These are phyloP conservation scores for Drosophila quasianomalipes DNA, from an alignment of 2,888 invertebrate species.

Conservation along the genomic window DNA sequence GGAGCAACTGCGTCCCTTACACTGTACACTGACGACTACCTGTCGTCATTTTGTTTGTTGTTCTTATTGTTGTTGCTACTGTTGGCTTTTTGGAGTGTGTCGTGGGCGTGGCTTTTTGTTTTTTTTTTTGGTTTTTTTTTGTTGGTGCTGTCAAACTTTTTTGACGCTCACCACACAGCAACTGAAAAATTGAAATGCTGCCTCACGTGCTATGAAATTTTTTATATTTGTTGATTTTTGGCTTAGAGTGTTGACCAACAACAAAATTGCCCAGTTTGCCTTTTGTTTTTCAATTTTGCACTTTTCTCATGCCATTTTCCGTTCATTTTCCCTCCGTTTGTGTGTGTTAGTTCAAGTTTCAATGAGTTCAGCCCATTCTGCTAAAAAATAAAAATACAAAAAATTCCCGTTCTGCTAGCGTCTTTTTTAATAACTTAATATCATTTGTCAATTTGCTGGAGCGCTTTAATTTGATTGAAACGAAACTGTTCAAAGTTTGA, in stretches of 20 bases:
- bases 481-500: conserved; percentile 58
- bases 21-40: conserved; percentile 62
- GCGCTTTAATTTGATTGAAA: conserved; percentile 74
- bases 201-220: conserved; percentile 75
- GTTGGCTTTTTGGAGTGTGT: conserved; percentile 26
- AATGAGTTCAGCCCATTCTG: conserved; percentile 42
- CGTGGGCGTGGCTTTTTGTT: conserved; percentile 22
- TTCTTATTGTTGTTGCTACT: conserved; percentile 34
- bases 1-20: conserved; percentile 33
- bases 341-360: conserved; percentile 52
- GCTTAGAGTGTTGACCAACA: conserved; percentile 81
- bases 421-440: conserved; percentile 76
- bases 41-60: conserved; percentile 65
- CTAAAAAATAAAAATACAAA: not conserved
- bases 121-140: not conserved
- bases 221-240: conserved; percentile 80
- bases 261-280: conserved; percentile 69
- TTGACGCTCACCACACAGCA: conserved; percentile 42
- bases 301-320: conserved; percentile 37
- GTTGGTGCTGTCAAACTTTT: conserved; percentile 62
- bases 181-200: conserved; percentile 80
- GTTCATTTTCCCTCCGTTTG: conserved; percentile 26
- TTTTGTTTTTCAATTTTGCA: conserved; percentile 75
- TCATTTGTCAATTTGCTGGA: conserved; percentile 63
- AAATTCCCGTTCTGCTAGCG: conserved; percentile 35